Base-by-base conservation (phyloP, 2,797 vertebrate species). In the Myotis vivesi region DNA sequence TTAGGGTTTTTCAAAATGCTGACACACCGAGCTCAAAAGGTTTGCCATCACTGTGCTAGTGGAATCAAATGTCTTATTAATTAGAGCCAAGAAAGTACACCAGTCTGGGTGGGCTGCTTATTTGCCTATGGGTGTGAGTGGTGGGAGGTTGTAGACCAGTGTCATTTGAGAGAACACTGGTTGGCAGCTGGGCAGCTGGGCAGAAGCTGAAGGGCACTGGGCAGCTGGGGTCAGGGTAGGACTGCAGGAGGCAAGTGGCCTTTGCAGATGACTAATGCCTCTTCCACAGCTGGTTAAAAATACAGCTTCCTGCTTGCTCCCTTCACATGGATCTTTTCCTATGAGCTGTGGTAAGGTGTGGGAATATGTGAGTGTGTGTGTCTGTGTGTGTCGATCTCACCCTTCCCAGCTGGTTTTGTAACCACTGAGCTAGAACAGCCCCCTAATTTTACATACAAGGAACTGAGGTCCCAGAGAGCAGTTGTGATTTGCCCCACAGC, bases 31-130 rank as follows among this genome's bases (percentile, higher is more conserved):
- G 36, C 36, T 36, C 36, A 36, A 36, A 36, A 36, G 36, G 36
- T 36, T 36, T 4, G 36, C 36, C 36, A 36, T 36, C 36, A 36
- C 36, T 36, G 36, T 36, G 36, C 36, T 44, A n/a, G 4, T 30
- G 77, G n/a, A 89, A 84, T 81, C 53, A 89, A 83, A 93, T 64
- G 25, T 41, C 77, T 57, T 33, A 12, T 38, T 53, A 51, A 30
- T 73, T 59, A 59, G 6, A 75, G 41, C 4, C 38, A 46, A 41
- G 71, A 64, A 81, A 30, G 8, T 30, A 22, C 0, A 33, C 9
- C 8, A 6, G 8, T 49, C 22, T 12, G 22, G 8, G 10, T 36
- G 38, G 49, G 19, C 9, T 64, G 22, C 30, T 62, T 75, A 22
- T 20, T 53, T 57, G 33, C n/a, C 8, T 22, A 19, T 1, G 3